Percentiles rank a stretch among this genome's conserved stretches.
These are phyloP conservation scores for Peucedramus taeniatus DNA, from an alignment of 2,113 vertebrate species.

Conservation along the genomic window DNA sequence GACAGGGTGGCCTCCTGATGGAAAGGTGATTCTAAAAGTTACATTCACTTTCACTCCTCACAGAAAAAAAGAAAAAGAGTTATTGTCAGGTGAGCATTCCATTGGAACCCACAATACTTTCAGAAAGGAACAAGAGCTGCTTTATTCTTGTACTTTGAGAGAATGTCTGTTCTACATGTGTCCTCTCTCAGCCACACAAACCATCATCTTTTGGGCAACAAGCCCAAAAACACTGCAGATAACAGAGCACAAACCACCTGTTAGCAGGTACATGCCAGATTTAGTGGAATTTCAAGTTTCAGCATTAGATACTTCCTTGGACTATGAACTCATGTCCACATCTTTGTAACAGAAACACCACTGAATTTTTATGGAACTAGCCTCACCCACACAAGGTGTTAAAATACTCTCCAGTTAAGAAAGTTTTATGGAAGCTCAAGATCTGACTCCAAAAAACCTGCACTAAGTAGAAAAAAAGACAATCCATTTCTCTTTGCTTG, in stretches of 20 bases:
- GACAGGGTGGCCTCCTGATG: neutral
- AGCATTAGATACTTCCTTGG: neutral
- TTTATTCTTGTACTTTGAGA: neutral
- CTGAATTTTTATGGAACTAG: neutral
- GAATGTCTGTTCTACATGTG: neutral
- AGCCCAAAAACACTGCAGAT: neutral
- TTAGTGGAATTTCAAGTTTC: neutral
- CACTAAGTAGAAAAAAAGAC: neutral
- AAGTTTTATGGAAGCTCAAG: neutral
- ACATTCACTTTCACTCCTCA: neutral
- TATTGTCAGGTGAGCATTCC: neutral
- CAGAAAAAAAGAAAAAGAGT: neutral
- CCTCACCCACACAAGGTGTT: neutral
- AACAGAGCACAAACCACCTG: neutral
- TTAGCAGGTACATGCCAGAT: neutral
- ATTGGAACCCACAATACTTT: fast-evolving
- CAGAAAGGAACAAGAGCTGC: neutral
- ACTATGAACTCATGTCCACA: neutral
- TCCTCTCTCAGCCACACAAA: neutral
- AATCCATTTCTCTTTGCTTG: neutral
- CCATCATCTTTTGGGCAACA: neutral
- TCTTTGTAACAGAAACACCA: neutral
- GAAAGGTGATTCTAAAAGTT: neutral
- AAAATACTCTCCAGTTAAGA: neutral
- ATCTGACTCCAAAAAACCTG: neutral